Evolutionary conservation across 2,113 vertebrate species (phyloP).

Genomic region (Ploceus nigricollis): DNA sequence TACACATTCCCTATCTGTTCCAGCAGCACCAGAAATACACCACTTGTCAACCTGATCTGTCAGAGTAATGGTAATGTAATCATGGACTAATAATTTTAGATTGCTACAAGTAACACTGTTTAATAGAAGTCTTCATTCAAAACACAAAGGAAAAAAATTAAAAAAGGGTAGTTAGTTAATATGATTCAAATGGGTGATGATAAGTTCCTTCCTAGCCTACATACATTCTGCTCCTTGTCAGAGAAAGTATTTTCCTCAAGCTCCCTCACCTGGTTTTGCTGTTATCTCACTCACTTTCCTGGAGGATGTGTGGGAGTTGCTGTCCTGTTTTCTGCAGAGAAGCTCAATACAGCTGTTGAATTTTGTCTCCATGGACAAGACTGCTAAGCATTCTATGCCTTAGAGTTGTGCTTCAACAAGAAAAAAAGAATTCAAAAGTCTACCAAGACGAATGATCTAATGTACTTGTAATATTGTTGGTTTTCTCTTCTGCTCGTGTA

Average conservation of each 20-base stretch:
- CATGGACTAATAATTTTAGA: not conserved
- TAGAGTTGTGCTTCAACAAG: not conserved
- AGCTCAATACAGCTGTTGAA: not conserved
- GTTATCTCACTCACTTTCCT: not conserved
- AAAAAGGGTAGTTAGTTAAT: not conserved
- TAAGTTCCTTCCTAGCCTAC: not conserved
- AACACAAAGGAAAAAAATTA: not conserved
- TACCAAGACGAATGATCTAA: not conserved
- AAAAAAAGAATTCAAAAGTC: not conserved
- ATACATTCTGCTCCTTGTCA: not conserved
- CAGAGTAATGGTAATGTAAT: not conserved
- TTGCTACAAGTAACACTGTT: not conserved
- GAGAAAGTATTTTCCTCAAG: not conserved
- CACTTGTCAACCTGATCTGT: not conserved
- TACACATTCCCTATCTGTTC: not conserved
- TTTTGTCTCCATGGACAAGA: not conserved
- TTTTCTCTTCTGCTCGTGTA: not conserved
- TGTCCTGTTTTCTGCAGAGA: not conserved
- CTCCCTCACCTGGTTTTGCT: not conserved
- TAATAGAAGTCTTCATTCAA: not conserved
- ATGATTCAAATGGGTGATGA: not conserved
- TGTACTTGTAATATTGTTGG: not conserved
- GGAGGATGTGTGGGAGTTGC: not conserved
- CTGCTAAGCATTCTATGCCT: not conserved
- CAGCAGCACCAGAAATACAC: not conserved